Percentiles rank a stretch among this genome's conserved stretches.
phyloP scores from a whole-genome alignment of 1,140 invertebrate species.

The Proales similis region DNA sequence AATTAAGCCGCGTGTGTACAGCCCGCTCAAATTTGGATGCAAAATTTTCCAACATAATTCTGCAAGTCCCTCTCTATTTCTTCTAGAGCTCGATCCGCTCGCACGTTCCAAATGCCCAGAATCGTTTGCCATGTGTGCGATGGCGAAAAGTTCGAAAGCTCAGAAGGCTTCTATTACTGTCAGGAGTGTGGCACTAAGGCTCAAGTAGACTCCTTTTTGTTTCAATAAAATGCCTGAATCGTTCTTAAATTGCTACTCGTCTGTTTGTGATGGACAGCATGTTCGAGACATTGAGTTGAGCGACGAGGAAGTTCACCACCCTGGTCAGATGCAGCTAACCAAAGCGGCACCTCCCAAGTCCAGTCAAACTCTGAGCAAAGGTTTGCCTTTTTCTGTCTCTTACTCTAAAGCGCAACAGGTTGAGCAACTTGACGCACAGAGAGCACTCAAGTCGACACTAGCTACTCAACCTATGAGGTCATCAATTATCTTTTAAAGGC shows the following conservation, averaged over 20 bases:
- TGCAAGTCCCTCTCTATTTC: no score
- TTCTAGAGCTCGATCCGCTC: no score
- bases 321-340: background rate
- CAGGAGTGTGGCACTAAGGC: conserved; percentile 4
- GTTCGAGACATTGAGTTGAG: conserved; percentile 33
- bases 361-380: background rate
- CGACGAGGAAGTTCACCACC: background rate
- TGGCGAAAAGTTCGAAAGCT: conserved; percentile 29
- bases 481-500: conserved; percentile 4
- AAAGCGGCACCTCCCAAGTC: background rate
- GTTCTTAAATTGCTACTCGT: background rate
- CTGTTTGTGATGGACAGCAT: background rate
- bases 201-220: conserved; percentile 3
- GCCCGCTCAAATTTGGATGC: no score
- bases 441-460: background rate
- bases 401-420: background rate
- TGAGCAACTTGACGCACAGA: background rate
- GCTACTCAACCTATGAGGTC: conserved; percentile 24
- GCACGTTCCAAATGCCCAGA: conserved; percentile 17
- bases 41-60: no score
- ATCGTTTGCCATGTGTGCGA: conserved; percentile 26
- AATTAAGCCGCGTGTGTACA: no score
- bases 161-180: conserved; percentile 35
- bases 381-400: background rate
- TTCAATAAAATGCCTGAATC: background rate